These are phyloP conservation scores for Rutilus rutilus DNA, from an alignment of 2,113 vertebrate species.

Conservation along the genomic window DNA sequence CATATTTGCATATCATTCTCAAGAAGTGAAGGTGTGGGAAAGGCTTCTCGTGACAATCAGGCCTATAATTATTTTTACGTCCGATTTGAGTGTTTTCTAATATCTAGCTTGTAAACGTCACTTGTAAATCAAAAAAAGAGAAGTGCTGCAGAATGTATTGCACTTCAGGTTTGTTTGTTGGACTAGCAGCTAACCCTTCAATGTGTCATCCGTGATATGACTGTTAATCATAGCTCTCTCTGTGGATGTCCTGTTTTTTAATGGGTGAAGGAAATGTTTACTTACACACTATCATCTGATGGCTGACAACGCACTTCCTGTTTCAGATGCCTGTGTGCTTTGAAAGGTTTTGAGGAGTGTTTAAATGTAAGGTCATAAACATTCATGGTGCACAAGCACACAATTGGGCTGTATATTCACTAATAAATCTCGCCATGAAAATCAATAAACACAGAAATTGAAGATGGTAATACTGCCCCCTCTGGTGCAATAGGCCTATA, in stretches of 20 bases:
- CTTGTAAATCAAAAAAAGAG: constrained; percentile 5
- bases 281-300: constrained; percentile 70
- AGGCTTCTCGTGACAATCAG: not conserved
- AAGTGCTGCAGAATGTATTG: not conserved
- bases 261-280: constrained; percentile 69
- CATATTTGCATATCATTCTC: not conserved
- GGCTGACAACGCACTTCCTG: constrained; percentile 64
- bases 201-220: not conserved
- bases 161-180: not conserved
- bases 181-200: not conserved
- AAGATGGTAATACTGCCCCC: constrained; percentile 56
- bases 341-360: not conserved
- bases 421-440: not conserved
- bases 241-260: constrained; percentile 48
- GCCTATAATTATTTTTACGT: not conserved
- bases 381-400: not conserved
- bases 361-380: not conserved
- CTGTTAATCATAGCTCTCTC: constrained; percentile 48
- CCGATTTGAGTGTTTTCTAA: not conserved
- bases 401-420: not conserved
- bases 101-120: not conserved
- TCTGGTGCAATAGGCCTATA: constrained; percentile 52
- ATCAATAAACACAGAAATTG: not conserved
- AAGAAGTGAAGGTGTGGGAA: not conserved
- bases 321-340: constrained; percentile 41